These are phyloP conservation scores for Agrotis clavis DNA, from an alignment of 2,888 invertebrate species.

Conservation along the genomic window DNA sequence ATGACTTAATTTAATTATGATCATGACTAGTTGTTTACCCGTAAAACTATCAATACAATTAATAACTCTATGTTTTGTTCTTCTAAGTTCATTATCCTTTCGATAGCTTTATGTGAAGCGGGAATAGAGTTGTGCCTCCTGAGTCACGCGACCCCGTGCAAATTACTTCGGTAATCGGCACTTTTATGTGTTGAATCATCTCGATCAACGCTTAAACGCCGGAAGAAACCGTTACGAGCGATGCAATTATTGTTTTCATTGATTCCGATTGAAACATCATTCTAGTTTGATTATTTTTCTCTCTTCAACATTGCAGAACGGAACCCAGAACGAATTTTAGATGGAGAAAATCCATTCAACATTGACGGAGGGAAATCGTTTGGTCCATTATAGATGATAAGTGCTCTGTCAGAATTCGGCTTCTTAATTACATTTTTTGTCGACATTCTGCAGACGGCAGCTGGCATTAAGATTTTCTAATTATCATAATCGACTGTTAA, in stretches of 20 bases:
- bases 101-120: constrained; percentile 32
- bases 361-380: constrained; percentile 45
- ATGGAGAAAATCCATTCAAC: constrained; percentile 37
- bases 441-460: constrained; percentile 51
- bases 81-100: constrained; percentile 59
- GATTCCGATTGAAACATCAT: constrained; percentile 44
- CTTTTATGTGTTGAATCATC: constrained; percentile 63
- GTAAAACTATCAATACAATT: constrained; percentile 43
- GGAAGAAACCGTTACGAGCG: constrained; percentile 44
- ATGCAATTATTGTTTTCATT: constrained; percentile 50
- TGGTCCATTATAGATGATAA: constrained; percentile 44
- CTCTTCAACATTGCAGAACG: constrained; percentile 12
- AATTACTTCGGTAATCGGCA: constrained; percentile 50
- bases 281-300: constrained; percentile 36
- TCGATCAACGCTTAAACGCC: constrained; percentile 37
- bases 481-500: constrained; percentile 52
- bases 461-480: constrained; percentile 49
- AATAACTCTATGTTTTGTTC: constrained; percentile 27
- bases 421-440: constrained; percentile 62
- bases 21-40: constrained; percentile 58
- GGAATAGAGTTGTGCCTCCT: constrained; percentile 37
- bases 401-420: constrained; percentile 44
- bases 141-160: constrained; percentile 56
- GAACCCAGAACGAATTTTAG: constrained; percentile 40
- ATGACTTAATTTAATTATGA: constrained; percentile 69